Evolutionary conservation across 2,797 vertebrate genomes (phyloP), one percentile per base, ranked within the genome.

Genomic region (Onychomys torridus): DNA sequence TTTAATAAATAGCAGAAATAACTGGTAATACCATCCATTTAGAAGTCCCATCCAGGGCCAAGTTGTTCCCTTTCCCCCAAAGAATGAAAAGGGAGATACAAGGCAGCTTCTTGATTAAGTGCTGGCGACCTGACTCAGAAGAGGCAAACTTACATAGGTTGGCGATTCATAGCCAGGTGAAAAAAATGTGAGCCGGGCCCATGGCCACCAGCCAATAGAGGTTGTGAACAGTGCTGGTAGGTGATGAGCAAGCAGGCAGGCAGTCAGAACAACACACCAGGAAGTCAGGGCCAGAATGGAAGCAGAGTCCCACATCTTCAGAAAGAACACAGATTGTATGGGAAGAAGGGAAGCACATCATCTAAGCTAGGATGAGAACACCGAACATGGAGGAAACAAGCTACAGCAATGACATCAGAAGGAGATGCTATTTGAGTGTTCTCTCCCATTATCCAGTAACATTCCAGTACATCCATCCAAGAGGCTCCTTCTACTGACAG

Each of bases 1-100:
- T 78, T 23, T 90, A 89, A 88, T 95, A 91, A 87, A 91, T 89
- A 89, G 27, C 59, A 96, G 63, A 86, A 59, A 96, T 40, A 90
- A 81, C 61, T 55, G 32, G n/a, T 86, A 96, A 95, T 29, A 40
- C 29, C 27, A 90, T 21, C 40, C 4, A 10, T 37, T 59, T 79
- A 5, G 27, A 97, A 49, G 27, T 2, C 29, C 5, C 27, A 81
- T 89, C 43, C 21, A 89, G 46, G 81, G 37, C 21, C 19, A 78
- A 81, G 86, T 29, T 46, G n/a, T 77, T n/a, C 13, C 2, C 46
- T 32, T 14, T 69, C 59, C 37, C 43, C 43, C 27, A 13, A 23
- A 49, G 46, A 94, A 52, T 32, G 46, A n/a, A 40, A 91, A 43
- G 25, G 49, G 49, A 52, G 49, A 52, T 14, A 52, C 11, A 55